Evolutionary conservation across 2,113 vertebrate genomes (phyloP).

Genomic region (Ceratotherium simum): DNA sequence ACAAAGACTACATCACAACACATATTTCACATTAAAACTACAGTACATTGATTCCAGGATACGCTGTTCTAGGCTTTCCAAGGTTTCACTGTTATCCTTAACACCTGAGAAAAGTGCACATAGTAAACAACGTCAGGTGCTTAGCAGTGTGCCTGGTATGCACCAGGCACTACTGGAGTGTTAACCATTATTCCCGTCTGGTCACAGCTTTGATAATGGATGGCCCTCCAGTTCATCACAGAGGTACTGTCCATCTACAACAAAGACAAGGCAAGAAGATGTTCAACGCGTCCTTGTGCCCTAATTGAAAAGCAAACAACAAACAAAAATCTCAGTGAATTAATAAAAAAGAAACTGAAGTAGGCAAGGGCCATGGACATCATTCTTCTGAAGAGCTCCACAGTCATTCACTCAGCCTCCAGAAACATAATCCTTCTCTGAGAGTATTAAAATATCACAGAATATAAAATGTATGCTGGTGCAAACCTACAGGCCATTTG

Average conservation of each 20-base stretch:
- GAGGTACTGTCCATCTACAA: fast-evolving
- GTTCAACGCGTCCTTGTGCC: background rate
- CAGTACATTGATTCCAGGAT: background rate
- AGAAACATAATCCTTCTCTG: background rate
- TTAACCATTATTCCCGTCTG: background rate
- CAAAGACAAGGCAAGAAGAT: background rate
- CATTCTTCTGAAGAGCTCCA: background rate
- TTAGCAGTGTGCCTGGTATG: background rate
- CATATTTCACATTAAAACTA: background rate
- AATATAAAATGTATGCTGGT: fast-evolving
- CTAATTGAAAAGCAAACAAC: background rate
- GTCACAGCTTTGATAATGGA: background rate
- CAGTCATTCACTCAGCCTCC: background rate
- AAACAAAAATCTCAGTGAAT: background rate
- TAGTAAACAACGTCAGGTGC: background rate
- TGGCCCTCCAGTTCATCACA: fast-evolving
- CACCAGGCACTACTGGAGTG: background rate
- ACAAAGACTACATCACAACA: background rate
- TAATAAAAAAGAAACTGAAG: background rate
- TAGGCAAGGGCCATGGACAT: background rate
- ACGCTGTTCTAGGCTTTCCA: background rate
- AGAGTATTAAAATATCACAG: background rate
- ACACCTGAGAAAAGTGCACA: background rate
- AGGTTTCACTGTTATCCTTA: background rate
- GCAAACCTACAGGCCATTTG: fast-evolving